Conservation (phyloP, 2,113 vertebrate species). For the Phrynosoma platyrhinos region DNA sequence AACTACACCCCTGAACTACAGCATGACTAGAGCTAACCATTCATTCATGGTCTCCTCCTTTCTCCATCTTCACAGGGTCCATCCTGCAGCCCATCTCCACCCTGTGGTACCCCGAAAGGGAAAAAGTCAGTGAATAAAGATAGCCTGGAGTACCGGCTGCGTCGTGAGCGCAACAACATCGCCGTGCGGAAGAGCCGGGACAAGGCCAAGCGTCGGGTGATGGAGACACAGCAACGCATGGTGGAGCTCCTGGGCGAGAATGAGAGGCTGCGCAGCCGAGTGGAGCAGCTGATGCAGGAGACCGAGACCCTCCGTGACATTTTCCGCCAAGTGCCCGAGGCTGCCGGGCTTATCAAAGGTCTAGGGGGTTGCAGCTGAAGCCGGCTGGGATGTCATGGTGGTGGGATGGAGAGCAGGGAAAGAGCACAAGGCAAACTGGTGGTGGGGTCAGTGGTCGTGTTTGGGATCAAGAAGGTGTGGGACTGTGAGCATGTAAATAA, state of each 20-base stretch:
- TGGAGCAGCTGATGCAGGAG: conserved; percentile 88
- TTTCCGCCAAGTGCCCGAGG: conserved; percentile 86
- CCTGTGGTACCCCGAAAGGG: conserved; percentile 67
- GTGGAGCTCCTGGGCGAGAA: conserved; percentile 90
- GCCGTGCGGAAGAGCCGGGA: conserved; percentile 92
- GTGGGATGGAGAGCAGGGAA: not conserved
- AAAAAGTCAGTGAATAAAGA: conserved; percentile 88
- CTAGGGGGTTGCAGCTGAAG: conserved; percentile 72
- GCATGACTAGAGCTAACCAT: not conserved
- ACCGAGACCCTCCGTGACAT: conserved; percentile 88
- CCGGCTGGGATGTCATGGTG: too few relatives aligned
- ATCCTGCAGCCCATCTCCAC: conserved; percentile 70
- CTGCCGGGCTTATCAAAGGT: conserved; percentile 69
- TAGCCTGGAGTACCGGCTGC: conserved; percentile 86
- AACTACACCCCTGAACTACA: not conserved
- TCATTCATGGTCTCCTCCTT: too few relatives aligned
- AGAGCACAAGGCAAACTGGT: not conserved
- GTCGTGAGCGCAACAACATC: conserved; percentile 89
- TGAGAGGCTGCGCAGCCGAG: conserved; percentile 84
- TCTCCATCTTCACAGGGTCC: conserved; percentile 36
- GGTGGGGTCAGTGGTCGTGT: not conserved
- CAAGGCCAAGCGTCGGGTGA: conserved; percentile 88
- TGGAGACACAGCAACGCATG: conserved; percentile 89
- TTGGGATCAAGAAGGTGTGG: not conserved
- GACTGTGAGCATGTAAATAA: conserved; percentile 13